Base-by-base conservation (phyloP, 2,113 vertebrate species). In the Cebus imitator region DNA sequence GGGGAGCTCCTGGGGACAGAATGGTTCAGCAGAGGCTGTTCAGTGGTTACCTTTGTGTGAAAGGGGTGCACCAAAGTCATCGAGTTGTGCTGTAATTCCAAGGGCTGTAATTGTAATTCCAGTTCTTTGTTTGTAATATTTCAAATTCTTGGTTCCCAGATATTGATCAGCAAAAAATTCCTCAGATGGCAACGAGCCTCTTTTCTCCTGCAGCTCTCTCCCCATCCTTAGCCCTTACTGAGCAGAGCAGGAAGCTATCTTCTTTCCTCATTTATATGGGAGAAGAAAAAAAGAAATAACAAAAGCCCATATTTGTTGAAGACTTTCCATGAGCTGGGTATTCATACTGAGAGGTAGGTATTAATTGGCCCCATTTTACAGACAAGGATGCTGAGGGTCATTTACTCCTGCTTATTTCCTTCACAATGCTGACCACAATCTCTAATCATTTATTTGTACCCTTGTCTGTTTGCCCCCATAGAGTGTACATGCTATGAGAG, bases 361-460 rank as follows among this genome's bases (percentile, higher is more conserved):
- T 87, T 86, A 87, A 85, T 81, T 95, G 52, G 37, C 35, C 27
- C 23, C 50, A 81, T 96, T 95, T 93, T 96, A 78, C 43, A 64
- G 68, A 73, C 55, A 73, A 93, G 32, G 79, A 82, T n/a, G 23
- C n/a, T 35, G 66, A 85, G 32, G n/a, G 40, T 92, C 50, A 88
- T 66, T 90, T 75, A 85, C 25, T 6, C 23, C 13, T 88, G 78
- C 80, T 80, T 91, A 68, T 73, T 91, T 89, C 30, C 50, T 95
- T 92, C 27, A 13, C 25, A 95, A 68, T 68, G 40, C 45, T 55
- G 64, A 48, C 64, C 37, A 85, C 64, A 68, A 57, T 45, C 23
- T 95, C 66, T 91, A 68, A 12, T 70, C 75, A 32, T 86, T 91
- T 50, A 52, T 89, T 86, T 87, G 68, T 66, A 27, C 2, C 23